Evolutionary conservation across 2,888 invertebrate species (phyloP), one percentile per base, ranked within the genome.

Genomic region (Augochlorella aurata): DNA sequence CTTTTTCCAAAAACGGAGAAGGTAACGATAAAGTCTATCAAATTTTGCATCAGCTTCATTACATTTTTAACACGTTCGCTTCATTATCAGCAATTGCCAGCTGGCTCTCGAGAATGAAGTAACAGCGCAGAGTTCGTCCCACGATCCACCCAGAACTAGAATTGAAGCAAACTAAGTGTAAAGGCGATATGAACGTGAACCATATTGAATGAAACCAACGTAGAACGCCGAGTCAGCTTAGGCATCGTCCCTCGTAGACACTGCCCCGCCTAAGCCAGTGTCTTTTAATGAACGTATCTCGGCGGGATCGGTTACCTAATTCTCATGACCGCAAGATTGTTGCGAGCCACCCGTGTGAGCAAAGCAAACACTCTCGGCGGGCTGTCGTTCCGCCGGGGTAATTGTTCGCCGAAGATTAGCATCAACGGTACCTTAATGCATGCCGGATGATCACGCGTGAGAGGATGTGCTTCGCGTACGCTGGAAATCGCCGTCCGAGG

Each of bases 391-490:
- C 77, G 61, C 69, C 58, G 52, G 68, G 63, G 63, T 81, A 81
- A 83, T 81, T 77, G 76, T 77, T 75, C 77, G 49, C 21, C 63
- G n/a, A 67, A 83, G 83, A 77, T 83, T 83, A 81, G 68, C 77
- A 73, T 73, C 74, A 63, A 74, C 72, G 79, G 68, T 63, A 71
- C 61, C 47, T 66, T 29, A 44, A 72, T 76, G 77, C 50, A 21
- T 61, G 54, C 24, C 29, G n/a, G 49, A 45, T n/a, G 75, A 18
- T 66, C 67, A 47, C 63, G 69, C 74, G 67, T 49, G 52, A 50
- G 50, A n/a, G 45, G 58, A 70, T 69, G 49, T 52, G 76, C 61
- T 68, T 68, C 77, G 45, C 67, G 61, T 63, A 45, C 47, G 45
- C 29, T 12, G 24, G 38, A 50, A 68, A 68, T 72, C 77, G 61